A percentile compares a stretch with the other conserved stretches of the same genome.
Evolutionary conservation across 2,113 vertebrate species (phyloP).

Genomic region (Mormyrus iriodes): DNA sequence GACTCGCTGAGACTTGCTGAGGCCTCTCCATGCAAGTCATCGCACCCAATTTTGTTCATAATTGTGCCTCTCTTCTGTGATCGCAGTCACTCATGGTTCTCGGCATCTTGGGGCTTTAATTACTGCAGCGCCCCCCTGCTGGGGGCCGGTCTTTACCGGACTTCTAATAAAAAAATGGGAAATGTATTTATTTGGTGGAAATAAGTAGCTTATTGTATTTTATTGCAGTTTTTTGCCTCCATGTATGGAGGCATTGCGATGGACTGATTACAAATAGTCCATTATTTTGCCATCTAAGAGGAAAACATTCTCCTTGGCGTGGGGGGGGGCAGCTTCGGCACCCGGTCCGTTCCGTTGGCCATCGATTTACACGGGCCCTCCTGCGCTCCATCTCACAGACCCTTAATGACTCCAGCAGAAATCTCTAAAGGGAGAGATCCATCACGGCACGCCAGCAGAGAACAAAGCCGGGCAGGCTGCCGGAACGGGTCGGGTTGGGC

Average conservation of each 20-base stretch:
- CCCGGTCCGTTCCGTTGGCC: background rate
- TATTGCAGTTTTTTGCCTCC: background rate
- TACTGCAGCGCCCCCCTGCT: background rate
- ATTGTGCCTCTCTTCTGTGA: background rate
- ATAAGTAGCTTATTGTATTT: background rate
- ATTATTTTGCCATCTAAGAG: conserved; percentile 10
- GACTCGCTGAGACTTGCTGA: no score
- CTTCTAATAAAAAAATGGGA: background rate
- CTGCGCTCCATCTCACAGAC: background rate
- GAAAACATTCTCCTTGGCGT: background rate
- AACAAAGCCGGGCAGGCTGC: background rate
- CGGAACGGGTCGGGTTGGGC: background rate
- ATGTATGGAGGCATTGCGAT: background rate
- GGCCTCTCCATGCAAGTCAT: background rate
- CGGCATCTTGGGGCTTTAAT: background rate
- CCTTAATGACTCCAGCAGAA: conserved; percentile 15
- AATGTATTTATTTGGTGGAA: background rate
- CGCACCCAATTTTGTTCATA: background rate
- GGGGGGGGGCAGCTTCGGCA: background rate
- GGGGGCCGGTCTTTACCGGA: background rate
- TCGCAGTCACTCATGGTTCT: background rate
- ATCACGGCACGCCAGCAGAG: background rate
- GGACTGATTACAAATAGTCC: conserved; percentile 13
- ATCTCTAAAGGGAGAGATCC: conserved; percentile 25
- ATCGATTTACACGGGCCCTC: conserved; percentile 18